Evolutionary conservation across 2,888 invertebrate species (phyloP), one percentile per base, ranked within the genome.

Genomic region (Callinectes sapidus): DNA sequence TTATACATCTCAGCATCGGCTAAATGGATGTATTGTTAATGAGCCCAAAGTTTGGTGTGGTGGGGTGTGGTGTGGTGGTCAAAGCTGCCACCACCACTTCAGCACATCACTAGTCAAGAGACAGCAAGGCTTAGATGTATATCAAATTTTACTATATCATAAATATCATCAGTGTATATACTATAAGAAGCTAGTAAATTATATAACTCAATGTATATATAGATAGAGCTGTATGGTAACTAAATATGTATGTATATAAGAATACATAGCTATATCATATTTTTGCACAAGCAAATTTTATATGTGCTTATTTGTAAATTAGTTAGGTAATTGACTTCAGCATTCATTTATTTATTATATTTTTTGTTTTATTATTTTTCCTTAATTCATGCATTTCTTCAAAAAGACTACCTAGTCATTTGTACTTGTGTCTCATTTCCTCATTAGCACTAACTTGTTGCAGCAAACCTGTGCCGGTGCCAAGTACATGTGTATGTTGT

Each of bases 281-380:
- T 89, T 89, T 89, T 89, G 89, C 89, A 89, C 71, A 89, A 89
- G 28, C 23, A n/a, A 28, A 77, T 89, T 89, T 89, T 42, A 18
- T 89, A 89, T 42, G 89, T 89, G 48, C 71, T 77, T 77, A 23
- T 77, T 35, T 81, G 18, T 81, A 81, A 81, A 81, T 81, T 35
- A 16, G 39, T 39, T 5, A 39, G 81, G 81, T 16, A 28, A 18
- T 28, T 71, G 2, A 10, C 71, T 81, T 81, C 8, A 23, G 23
- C n/a, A 71, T 23, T n/a, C n/a, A n/a, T n/a, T n/a, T n/a, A n/a
- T 8, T 35, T 10, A 35, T 13, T 81, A 35, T 28, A 32, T 77
- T 28, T 77, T 77, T 77, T 32, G 10, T 32, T 32, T 18, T 81
- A 35, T 2, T 6, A 14, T 16, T n/a, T n/a, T n/a, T n/a, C n/a